A percentile compares a stretch with the other conserved stretches of the same genome.
Conservation (phyloP, 2,797 vertebrate species). For the Pterois miles region DNA sequence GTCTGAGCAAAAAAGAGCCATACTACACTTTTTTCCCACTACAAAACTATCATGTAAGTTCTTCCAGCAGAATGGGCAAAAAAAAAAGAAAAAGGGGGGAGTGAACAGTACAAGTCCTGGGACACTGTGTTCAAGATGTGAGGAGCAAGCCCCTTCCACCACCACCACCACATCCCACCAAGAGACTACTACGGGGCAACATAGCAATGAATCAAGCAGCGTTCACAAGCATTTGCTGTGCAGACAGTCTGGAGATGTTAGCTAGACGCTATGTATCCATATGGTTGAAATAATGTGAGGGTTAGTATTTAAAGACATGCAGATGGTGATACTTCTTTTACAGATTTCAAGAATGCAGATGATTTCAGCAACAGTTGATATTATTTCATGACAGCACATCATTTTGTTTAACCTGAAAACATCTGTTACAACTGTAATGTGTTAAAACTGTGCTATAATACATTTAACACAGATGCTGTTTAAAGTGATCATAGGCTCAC, state of each 20-base stretch:
- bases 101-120: conserved; percentile 15
- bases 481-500: background rate
- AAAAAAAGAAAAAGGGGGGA: background rate
- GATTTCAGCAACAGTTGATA: background rate
- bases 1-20: background rate
- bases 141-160: background rate
- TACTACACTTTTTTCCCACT: background rate
- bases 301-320: background rate
- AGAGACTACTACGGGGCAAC: background rate
- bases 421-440: background rate
- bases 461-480: background rate
- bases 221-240: conserved; percentile 21
- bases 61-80: background rate
- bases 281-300: background rate
- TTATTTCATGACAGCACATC: background rate
- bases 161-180: background rate
- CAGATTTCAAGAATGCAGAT: background rate
- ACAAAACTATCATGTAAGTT: background rate
- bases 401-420: background rate
- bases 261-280: background rate
- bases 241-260: background rate
- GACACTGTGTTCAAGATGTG: conserved; percentile 47
- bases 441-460: background rate
- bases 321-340: background rate
- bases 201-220: conserved; percentile 6